Evolutionary conservation across 2,888 invertebrate species (phyloP).

Genomic region (Zhengitettix transpicula): DNA sequence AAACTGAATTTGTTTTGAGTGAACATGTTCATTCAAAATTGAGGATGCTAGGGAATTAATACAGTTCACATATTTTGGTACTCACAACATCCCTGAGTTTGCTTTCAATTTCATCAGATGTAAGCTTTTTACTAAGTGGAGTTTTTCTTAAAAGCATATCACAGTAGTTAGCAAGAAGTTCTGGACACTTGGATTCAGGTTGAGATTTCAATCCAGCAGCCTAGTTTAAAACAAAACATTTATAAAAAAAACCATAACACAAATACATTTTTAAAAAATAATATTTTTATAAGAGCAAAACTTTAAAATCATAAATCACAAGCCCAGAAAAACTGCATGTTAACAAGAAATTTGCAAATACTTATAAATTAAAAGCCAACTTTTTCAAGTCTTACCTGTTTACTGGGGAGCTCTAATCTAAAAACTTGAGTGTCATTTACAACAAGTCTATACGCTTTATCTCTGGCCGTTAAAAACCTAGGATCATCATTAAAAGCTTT

Average conservation of each 20-base stretch:
- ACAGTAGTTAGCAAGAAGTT: slow-evolving; percentile 97
- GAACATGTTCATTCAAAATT: no score
- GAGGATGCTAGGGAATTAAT: no score
- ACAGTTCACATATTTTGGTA: no score
- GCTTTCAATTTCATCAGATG: slow-evolving; percentile 91
- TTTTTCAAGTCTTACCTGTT: slow-evolving; percentile 25
- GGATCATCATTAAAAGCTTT: slow-evolving; percentile 96
- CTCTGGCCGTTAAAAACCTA: slow-evolving; percentile 88
- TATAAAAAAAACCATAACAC: neutral
- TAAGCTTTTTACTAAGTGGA: slow-evolving; percentile 86
- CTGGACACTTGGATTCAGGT: slow-evolving; percentile 97
- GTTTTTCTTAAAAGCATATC: slow-evolving; percentile 96
- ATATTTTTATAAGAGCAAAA: neutral
- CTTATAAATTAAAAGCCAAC: slow-evolving; percentile 20
- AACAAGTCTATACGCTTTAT: slow-evolving; percentile 93
- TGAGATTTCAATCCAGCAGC: slow-evolving; percentile 23
- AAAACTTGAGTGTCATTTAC: slow-evolving; percentile 94
- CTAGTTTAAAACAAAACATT: slow-evolving; percentile 7
- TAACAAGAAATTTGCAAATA: slow-evolving; percentile 17
- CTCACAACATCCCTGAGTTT: slow-evolving; percentile 77
- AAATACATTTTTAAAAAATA: neutral
- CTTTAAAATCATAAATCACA: neutral
- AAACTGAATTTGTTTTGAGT: no score
- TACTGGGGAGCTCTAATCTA: slow-evolving; percentile 36
- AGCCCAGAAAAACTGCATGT: neutral